Base-by-base conservation (phyloP, 2,888 invertebrate species). In the Strigamia crassipes region DNA sequence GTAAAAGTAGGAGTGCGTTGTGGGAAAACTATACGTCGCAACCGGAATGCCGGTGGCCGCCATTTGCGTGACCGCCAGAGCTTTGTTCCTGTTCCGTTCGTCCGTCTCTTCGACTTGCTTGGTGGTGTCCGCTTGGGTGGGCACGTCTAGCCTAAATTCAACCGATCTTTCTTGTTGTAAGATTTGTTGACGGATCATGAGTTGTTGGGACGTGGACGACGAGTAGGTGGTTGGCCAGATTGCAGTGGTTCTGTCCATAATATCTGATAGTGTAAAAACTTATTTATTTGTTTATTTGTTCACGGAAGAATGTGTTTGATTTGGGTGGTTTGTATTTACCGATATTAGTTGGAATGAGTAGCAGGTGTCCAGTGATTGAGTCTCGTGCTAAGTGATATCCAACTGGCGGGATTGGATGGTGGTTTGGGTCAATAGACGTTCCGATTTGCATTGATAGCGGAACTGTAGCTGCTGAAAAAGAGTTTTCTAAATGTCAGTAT, bases 321-420 rank as follows among this genome's bases (percentile, higher is more conserved):
- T 27, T 3, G 27, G 3, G 27, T 27, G 27, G 27, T 27, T 27
- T 27, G 27, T 27, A 3, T 87, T 86, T 87, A 91, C 91, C 92
- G 86, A 90, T 89, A 87, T 92, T 91, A 51, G 94, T 91, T 78
- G 94, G 94, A 85, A 95, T 90, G 84, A 95, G 91, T 84, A 95
- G 91, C 83, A 95, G 90, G 85, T 94, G 94, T 78, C 96, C 95
- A 4, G 94, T 94, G 27, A 93, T 91, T 41, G 95, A 94, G 87
- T 96, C 96, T 84, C 96, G 91, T 80, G 94, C 93, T 86, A 96
- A 90, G 89, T 96, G 96, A 88, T 93, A 94, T 83, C 95, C 95
- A 83, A 94, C 92, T 83, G 93, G 94, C 6, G 87, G 85, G 23
- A 85, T 77, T 34, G 85, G 84, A 82, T 84, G 84, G n/a, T 84